Conservation (phyloP, 2,797 vertebrate species). For the Micropoecilia bifurca region DNA sequence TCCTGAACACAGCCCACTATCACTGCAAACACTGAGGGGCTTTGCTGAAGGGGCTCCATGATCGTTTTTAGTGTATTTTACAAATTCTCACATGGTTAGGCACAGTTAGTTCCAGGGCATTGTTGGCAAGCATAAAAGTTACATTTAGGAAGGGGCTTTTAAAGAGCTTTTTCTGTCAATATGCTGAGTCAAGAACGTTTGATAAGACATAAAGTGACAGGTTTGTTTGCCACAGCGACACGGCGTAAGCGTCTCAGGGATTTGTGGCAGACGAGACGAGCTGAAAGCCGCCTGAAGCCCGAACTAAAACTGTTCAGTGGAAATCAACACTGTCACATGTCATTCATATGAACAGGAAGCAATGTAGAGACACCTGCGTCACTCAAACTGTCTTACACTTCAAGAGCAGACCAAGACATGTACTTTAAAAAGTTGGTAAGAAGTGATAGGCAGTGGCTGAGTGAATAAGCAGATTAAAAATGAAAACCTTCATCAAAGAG, state of each 20-base stretch:
- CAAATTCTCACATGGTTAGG: slow-evolving; percentile 47
- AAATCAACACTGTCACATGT: slow-evolving; percentile 62
- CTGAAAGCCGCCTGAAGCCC: slow-evolving; percentile 40
- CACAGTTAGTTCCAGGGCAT: slow-evolving; percentile 45
- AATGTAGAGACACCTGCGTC: slow-evolving; percentile 51
- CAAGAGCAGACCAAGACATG: slow-evolving; percentile 6
- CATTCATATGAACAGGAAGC: slow-evolving; percentile 40
- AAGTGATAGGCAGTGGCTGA: neutral
- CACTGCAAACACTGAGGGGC: slow-evolving; percentile 7
- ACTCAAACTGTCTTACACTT: slow-evolving; percentile 24
- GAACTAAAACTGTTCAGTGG: slow-evolving; percentile 30
- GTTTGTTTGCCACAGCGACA: slow-evolving; percentile 37
- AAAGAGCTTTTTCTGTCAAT: slow-evolving; percentile 47
- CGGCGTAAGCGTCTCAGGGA: slow-evolving; percentile 51
- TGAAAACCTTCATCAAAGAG: neutral
- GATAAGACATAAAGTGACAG: slow-evolving; percentile 67
- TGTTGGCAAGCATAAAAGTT: slow-evolving; percentile 10
- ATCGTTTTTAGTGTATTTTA: slow-evolving; percentile 44
- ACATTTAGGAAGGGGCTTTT: slow-evolving; percentile 37
- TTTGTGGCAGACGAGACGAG: slow-evolving; percentile 28
- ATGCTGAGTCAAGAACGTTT: slow-evolving; percentile 53
- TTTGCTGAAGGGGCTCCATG: slow-evolving; percentile 16
- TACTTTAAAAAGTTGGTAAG: neutral
- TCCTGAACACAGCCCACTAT: slow-evolving; percentile 34
- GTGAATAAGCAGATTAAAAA: neutral